Conservation (phyloP, 2,113 vertebrate species). For the Leptocoma aspasia region DNA sequence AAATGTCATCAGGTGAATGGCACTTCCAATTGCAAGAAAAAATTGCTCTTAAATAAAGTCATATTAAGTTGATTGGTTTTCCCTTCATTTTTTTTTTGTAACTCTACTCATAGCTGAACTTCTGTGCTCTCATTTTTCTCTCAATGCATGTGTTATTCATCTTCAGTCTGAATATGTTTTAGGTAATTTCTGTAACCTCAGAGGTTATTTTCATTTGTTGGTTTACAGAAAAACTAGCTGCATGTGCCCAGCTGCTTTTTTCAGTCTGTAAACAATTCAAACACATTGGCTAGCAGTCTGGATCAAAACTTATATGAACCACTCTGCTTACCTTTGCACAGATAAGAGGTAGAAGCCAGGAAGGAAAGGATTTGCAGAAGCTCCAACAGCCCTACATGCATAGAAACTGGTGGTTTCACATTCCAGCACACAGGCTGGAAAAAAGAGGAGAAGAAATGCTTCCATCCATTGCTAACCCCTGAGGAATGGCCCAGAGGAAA, state of each 20-base stretch:
- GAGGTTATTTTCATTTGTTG: not conserved
- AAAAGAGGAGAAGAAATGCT: not conserved
- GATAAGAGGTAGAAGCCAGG: not conserved
- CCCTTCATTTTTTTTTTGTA: not conserved
- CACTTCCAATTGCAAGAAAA: not conserved
- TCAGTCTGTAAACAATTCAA: not conserved
- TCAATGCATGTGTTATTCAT: not conserved
- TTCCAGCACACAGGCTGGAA: not conserved
- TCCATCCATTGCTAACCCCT: not conserved
- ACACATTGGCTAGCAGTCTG: not conserved
- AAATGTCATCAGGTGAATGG: not conserved
- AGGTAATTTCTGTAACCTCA: not conserved
- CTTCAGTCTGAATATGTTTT: not conserved
- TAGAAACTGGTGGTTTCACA: not conserved
- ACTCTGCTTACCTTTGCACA: not conserved
- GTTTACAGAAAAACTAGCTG: not conserved
- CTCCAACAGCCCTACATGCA: not conserved
- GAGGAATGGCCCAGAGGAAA: not conserved
- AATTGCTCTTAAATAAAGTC: not conserved
- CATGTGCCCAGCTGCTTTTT: not conserved
- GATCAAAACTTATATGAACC: not conserved
- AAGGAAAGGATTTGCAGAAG: not conserved
- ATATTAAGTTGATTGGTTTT: not conserved
- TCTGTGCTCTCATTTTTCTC: not conserved
- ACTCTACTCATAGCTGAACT: not conserved